Percentiles rank a stretch among this genome's conserved stretches.
phyloP scores from a whole-genome alignment of 1,140 invertebrate genomes.

The Vanessa atalanta region DNA sequence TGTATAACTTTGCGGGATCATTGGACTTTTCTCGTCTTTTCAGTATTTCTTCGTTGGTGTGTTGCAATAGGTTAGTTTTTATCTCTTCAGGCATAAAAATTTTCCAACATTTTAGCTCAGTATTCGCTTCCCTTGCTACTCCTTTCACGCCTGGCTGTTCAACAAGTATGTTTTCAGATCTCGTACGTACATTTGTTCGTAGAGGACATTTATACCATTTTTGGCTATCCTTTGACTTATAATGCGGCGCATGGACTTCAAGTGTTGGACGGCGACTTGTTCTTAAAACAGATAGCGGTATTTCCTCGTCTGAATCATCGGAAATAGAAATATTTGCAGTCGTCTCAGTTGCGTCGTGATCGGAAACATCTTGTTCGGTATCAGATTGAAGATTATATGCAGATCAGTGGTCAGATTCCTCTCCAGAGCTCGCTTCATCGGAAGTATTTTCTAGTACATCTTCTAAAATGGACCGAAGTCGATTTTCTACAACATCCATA shows the following conservation, averaged over 20 bases:
- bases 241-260: slow-evolving; percentile 4
- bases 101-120: neutral
- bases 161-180: neutral
- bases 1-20: neutral
- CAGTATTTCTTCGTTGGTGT: neutral
- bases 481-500: too few relatives aligned
- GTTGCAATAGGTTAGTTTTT: neutral
- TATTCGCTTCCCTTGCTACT: neutral
- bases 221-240: slow-evolving; percentile 15
- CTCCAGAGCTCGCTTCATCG: slow-evolving; percentile 2
- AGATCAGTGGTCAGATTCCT: neutral
- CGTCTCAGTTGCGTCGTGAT: too few relatives aligned
- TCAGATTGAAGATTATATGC: neutral
- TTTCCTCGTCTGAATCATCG: neutral
- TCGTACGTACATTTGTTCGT: neutral
- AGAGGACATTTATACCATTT: slow-evolving; percentile 1
- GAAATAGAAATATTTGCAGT: neutral
- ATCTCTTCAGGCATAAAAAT: slow-evolving; percentile 11
- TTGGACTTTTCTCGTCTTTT: neutral
- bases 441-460: neutral
- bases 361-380: slow-evolving; percentile 3
- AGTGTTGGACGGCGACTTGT: neutral
- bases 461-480: too few relatives aligned
- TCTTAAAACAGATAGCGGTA: neutral
- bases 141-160: neutral